Evolutionary conservation across 2,888 invertebrate species (phyloP).

Genomic region (Monoplex corrugatus): DNA sequence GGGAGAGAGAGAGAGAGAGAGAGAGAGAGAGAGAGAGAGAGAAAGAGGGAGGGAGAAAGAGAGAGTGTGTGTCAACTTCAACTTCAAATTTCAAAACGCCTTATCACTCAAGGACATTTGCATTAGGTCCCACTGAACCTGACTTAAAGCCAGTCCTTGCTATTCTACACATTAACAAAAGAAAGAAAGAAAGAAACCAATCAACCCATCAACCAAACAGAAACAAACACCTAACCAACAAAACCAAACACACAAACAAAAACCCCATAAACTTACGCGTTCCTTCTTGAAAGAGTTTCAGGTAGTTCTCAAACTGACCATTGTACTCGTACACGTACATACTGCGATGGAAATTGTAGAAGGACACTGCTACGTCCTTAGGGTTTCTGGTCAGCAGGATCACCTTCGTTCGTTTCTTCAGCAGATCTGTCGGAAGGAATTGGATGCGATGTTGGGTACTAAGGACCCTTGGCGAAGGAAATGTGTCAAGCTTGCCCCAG

Average conservation of each 20-base stretch:
- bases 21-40: too few relatives aligned
- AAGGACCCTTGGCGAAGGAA: constrained; percentile 29
- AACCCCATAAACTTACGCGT: neutral
- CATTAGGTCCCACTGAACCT: too few relatives aligned
- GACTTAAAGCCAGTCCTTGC: too few relatives aligned
- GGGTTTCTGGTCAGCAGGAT: constrained; percentile 30
- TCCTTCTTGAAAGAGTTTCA: constrained; percentile 1
- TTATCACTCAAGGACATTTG: too few relatives aligned
- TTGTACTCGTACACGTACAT: neutral
- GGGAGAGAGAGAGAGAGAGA: too few relatives aligned
- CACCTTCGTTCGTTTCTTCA: neutral
- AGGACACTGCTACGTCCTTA: constrained; percentile 27
- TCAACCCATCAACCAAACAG: too few relatives aligned
- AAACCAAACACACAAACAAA: neutral
- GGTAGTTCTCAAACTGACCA: neutral
- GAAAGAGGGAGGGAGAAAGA: too few relatives aligned
- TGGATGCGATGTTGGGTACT: constrained; percentile 11
- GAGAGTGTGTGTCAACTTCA: too few relatives aligned
- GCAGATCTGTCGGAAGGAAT: neutral
- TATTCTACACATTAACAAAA: too few relatives aligned
- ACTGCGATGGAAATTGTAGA: neutral
- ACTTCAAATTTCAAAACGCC: too few relatives aligned
- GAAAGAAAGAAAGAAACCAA: too few relatives aligned
- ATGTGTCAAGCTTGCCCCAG: neutral
- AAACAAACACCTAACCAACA: too few relatives aligned